Evolutionary conservation across 2,113 vertebrate species (phyloP).

Genomic region (Sturnira hondurensis): DNA sequence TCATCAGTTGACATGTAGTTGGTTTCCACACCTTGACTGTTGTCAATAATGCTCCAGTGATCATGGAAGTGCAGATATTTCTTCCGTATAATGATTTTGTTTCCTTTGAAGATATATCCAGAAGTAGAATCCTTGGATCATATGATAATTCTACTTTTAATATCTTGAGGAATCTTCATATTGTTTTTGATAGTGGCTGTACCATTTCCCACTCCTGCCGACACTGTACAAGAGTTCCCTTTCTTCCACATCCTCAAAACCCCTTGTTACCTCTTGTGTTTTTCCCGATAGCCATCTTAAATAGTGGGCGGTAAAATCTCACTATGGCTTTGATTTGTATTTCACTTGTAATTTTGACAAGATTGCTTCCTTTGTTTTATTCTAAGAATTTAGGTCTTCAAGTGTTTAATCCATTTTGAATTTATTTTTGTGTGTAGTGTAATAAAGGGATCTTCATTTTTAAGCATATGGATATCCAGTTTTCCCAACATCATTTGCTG

Average conservation of each 20-base stretch:
- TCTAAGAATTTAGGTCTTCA: neutral
- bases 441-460: neutral
- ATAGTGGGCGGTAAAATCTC: neutral
- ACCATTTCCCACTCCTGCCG: neutral
- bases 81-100: neutral
- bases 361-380: neutral
- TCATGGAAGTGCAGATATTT: neutral
- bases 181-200: neutral
- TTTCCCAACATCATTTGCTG: neutral
- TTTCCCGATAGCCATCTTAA: neutral
- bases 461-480: neutral
- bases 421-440: neutral
- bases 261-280: neutral
- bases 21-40: neutral
- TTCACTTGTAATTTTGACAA: neutral
- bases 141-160: neutral
- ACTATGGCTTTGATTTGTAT: neutral
- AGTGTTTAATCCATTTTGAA: neutral
- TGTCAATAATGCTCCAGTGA: neutral
- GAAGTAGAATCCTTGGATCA: neutral
- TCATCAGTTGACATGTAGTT: neutral
- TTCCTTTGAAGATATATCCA: neutral
- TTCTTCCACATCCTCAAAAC: neutral
- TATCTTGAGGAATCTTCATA: neutral
- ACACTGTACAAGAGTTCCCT: neutral